Conservation (phyloP, 2,888 invertebrate genomes). For the Harpagoxenus sublaevis region DNA sequence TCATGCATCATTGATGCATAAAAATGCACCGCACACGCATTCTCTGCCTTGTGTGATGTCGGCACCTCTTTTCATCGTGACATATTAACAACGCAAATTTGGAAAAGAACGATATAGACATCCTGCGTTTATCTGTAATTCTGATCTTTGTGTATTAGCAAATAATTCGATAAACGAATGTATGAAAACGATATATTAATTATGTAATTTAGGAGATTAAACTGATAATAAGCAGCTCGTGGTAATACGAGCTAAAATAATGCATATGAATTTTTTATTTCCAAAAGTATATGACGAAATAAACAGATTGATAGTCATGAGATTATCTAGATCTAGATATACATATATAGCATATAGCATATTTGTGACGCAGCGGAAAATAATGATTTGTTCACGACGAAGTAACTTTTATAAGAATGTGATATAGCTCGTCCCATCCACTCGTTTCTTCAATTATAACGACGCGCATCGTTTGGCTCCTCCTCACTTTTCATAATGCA, state of each 20-base stretch:
- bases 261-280: not conserved
- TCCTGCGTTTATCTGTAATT: not conserved
- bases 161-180: not conserved
- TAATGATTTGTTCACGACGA: conserved; percentile 2
- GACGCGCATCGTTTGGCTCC: conserved; percentile 44
- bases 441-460: conserved; percentile 36
- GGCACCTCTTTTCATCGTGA: not conserved
- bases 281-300: not conserved
- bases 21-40: conserved; percentile 40
- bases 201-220: not conserved
- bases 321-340: not conserved
- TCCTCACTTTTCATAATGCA: conserved; percentile 21
- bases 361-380: not conserved
- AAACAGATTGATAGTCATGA: not conserved
- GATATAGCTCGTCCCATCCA: not conserved
- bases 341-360: not conserved
- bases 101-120: conserved; percentile 1
- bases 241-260: not conserved
- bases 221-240: not conserved
- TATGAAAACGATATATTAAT: not conserved
- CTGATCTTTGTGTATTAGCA: not conserved
- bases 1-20: conserved; percentile 47
- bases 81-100: conserved; percentile 13
- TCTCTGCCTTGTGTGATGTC: conserved; percentile 16
- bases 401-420: conserved; percentile 28